Conservation (phyloP, 2,888 invertebrate species). For the Brachyopa scutellaris region DNA sequence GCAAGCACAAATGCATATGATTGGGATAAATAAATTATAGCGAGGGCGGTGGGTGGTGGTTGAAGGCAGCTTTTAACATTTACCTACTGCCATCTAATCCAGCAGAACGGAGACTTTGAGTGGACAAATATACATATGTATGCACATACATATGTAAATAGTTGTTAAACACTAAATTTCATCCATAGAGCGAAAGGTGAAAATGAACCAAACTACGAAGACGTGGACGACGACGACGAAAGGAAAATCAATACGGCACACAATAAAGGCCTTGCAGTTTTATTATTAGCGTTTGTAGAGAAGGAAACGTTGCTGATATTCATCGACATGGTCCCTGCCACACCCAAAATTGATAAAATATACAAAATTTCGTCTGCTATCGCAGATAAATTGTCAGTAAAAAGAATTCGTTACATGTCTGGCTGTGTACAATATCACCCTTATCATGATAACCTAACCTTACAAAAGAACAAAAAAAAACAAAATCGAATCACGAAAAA, state of each 20-base stretch:
- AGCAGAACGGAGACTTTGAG: slow-evolving; percentile 46
- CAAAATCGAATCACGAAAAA: slow-evolving; percentile 1
- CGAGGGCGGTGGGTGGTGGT: background rate
- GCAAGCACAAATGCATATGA: slow-evolving; percentile 59
- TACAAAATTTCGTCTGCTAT: slow-evolving; percentile 29
- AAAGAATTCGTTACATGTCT: slow-evolving; percentile 13
- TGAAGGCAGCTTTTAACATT: slow-evolving; percentile 1
- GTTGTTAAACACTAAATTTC: slow-evolving; percentile 50
- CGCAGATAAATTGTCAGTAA: slow-evolving; percentile 7
- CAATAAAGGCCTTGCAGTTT: slow-evolving; percentile 47
- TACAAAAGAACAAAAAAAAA: background rate
- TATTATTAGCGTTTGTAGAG: slow-evolving; percentile 3
- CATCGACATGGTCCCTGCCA: slow-evolving; percentile 39
- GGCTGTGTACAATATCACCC: too few relatives aligned
- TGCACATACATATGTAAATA: too few relatives aligned
- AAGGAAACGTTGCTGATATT: slow-evolving; percentile 39
- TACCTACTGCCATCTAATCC: slow-evolving; percentile 16
- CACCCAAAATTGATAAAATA: slow-evolving; percentile 65
- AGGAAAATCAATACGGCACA: slow-evolving; percentile 61
- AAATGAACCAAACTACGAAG: too few relatives aligned
- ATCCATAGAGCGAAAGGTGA: slow-evolving; percentile 55
- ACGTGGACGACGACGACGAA: slow-evolving; percentile 18
- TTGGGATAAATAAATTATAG: slow-evolving; percentile 66
- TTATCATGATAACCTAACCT: slow-evolving; percentile 13
- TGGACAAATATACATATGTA: slow-evolving; percentile 17